Conservation (phyloP, 2,113 vertebrate species). For the Pluvialis apricaria region DNA sequence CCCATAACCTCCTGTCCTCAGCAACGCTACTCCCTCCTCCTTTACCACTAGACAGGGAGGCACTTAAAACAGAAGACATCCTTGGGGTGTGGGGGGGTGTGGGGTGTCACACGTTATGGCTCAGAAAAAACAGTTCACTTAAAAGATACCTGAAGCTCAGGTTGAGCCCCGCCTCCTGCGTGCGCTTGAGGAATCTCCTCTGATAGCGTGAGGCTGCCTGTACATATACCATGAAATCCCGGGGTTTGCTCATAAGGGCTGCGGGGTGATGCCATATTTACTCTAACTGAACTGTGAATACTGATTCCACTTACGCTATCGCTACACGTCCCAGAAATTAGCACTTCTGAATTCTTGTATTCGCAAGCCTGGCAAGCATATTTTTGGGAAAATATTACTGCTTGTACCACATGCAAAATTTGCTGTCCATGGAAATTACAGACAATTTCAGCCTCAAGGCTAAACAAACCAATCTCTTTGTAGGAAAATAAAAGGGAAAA, state of each 20-base stretch:
- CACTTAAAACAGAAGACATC: not conserved
- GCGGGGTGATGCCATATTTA: not conserved
- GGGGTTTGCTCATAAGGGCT: not conserved
- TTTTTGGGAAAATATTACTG: not conserved
- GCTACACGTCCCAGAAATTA: not conserved
- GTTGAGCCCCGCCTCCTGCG: not conserved
- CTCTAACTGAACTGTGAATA: not conserved
- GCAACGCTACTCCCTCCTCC: not conserved
- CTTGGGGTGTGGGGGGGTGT: not conserved
- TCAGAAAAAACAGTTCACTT: not conserved
- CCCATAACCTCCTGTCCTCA: constrained; percentile 25
- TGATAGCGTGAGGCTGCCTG: not conserved
- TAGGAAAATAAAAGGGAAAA: not conserved
- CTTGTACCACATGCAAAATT: not conserved
- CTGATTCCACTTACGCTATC: not conserved
- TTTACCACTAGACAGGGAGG: not conserved
- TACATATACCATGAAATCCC: not conserved
- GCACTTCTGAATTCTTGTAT: not conserved
- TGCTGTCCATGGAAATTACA: not conserved
- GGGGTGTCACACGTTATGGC: not conserved
- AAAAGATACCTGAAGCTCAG: not conserved
- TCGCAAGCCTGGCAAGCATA: not conserved
- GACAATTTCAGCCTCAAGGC: not conserved
- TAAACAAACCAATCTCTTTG: not conserved
- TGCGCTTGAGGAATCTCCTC: not conserved